Base-by-base conservation (phyloP, 2,113 vertebrate species). In the Clarias gariepinus region DNA sequence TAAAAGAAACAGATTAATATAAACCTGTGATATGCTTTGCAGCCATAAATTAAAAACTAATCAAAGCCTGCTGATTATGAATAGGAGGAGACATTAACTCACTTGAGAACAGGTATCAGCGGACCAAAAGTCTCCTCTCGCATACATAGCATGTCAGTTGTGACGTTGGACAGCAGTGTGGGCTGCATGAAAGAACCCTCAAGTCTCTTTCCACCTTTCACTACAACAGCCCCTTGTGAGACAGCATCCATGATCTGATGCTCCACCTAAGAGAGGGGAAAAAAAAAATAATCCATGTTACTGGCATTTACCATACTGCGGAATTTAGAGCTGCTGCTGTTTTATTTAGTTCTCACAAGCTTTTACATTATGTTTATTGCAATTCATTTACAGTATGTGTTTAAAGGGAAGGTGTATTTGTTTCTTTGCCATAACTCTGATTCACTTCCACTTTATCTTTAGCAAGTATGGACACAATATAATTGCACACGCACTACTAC, bases 51-150 rank as follows among this genome's bases (percentile, higher is more conserved):
- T 21, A 23, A 76, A 53, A 52, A 2, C 12, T 13, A 25, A 74
- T 47, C 4, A 52, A 12, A 15, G 47, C 25, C 73, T 78, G 4
- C 5, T 28, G 76, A 78, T 9, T 19, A 52, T 16, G 5, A 36
- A 71, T 13, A 71, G 47, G 25, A 16, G 3, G 1, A 19, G 25
- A 52, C 9, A 12, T 23, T 61, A 36, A 84, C 96, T 90, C 91
- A 97, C 98, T 96, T 97, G 93, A 99, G 93, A 85, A 99, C 95
- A 0, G 98, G 97, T 15, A 97, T 93, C 87, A 99, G 95, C 1
- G 98, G 98, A 23, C 98, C 98, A 18, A 99, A 99, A 0, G 97
- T 99, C 81, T 99, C 98, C 87, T 99, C 97, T 1, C 83, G 93
- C 1, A 93, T 94, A 86, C 98, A 99, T 7, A 99, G 90, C 98